phyloP scores from a whole-genome alignment of 2,113 vertebrate species.

The Anseranas semipalmata region DNA sequence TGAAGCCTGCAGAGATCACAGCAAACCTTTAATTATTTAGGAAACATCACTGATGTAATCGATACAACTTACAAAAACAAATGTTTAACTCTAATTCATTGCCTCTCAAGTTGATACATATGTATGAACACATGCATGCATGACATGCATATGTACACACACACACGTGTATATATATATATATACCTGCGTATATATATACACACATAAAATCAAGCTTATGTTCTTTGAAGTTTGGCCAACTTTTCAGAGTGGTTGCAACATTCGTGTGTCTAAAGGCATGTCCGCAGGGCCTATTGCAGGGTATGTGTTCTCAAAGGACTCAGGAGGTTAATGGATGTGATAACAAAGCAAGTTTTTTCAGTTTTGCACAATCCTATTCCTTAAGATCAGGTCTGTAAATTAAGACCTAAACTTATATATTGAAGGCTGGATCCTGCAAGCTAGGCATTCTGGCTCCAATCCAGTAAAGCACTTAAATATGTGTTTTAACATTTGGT shows the following conservation, averaged over 20 bases:
- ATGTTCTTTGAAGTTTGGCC: conserved; percentile 48
- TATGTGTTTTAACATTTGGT: conserved; percentile 6
- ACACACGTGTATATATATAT: neutral
- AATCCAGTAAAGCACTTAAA: conserved; percentile 18
- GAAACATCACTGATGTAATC: conserved; percentile 59
- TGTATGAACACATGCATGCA: neutral
- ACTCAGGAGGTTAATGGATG: neutral
- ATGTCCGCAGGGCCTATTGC: conserved; percentile 18
- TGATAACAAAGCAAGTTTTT: conserved; percentile 41
- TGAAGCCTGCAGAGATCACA: conserved; percentile 58
- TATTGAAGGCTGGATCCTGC: neutral
- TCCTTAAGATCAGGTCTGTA: conserved; percentile 13
- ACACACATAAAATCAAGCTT: neutral
- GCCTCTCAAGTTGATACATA: neutral
- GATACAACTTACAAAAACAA: conserved; percentile 32
- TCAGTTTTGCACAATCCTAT: conserved; percentile 27
- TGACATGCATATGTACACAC: neutral
- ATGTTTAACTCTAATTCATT: conserved; percentile 18
- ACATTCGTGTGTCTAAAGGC: neutral
- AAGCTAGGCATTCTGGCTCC: neutral
- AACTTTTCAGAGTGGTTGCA: neutral
- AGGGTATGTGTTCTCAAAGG: neutral
- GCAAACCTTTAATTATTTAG: conserved; percentile 58
- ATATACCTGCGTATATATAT: too few species aligned
- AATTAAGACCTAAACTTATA: conserved; percentile 23